Base-by-base conservation (phyloP, 2,797 vertebrate genomes). In the Dermochelys coriacea region DNA sequence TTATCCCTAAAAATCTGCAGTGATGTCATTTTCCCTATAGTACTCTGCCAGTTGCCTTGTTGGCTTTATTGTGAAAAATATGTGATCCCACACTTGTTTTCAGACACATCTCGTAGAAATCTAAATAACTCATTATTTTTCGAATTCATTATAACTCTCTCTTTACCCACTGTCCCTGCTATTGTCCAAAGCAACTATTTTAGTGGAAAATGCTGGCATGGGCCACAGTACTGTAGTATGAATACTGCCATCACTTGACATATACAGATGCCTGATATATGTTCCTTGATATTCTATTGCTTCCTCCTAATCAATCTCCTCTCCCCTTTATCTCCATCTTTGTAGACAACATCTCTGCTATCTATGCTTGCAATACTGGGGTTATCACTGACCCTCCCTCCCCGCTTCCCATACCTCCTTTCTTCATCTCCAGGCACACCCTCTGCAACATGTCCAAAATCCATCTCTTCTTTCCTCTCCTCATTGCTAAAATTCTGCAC, bases 1-100 rank as follows among this genome's bases (percentile, higher is more conserved):
- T 98, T 98, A 98, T 98, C 98, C 98, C 98, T 98, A 98, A 98
- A 98, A 98, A 98, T 98, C 98, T 98, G 98, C 98, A 98, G 97
- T 98, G 98, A 98, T 98, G 98, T 98, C 97, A 98, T 98, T 98
- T 98, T 98, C 98, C 98, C 98, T 98, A 97, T 98, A 98, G 98
- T 98, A 97, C 96, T 97, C 97, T 98, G 98, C 97, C 98, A 98
- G 98, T 98, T 98, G 97, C 97, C 97, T 98, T 98, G 96, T 98
- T 98, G 98, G 97, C 97, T 98, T 98, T 98, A 97, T 97, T 97
- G 97, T 97, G 95, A 98, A 97, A 98, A 98, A 97, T 97, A 95
- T 52, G 74, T 87, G 91, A 96, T 96, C 79, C 49, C 6, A 8
- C 51, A 52, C 97, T 97, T 71, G 84, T 94, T 91, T 85, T 93